Evolutionary conservation across 2,888 invertebrate species (phyloP).

Genomic region (Adineta ricciae): DNA sequence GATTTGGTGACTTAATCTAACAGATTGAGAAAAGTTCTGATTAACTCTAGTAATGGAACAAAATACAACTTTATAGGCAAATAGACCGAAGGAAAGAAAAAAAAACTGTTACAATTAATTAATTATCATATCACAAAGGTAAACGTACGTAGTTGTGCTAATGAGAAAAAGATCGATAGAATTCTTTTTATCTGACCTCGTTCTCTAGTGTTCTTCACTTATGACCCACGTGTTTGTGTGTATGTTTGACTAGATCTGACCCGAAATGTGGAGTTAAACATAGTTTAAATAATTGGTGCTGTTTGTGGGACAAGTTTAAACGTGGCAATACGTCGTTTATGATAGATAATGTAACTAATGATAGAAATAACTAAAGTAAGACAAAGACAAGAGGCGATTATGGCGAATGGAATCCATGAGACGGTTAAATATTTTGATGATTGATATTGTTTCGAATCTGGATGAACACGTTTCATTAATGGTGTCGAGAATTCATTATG

Average conservation of each 20-base stretch:
- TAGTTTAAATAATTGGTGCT: not conserved
- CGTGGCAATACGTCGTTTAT: not conserved
- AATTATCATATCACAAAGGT: slow-evolving; percentile 2
- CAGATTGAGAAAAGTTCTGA: not conserved
- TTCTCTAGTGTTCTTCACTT: not conserved
- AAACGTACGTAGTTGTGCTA: not conserved
- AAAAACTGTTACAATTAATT: not conserved
- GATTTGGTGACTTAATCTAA: not conserved
- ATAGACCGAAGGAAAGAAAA: not conserved
- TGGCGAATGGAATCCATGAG: not conserved
- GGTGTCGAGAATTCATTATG: not conserved
- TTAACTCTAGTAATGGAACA: not conserved
- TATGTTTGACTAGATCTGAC: not conserved
- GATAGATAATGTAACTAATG: not conserved
- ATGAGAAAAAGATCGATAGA: not conserved
- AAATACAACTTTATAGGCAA: not conserved
- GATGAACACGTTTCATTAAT: not conserved
- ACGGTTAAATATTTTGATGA: not conserved
- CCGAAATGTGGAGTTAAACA: not conserved
- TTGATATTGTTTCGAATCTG: not conserved
- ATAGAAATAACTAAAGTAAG: not conserved
- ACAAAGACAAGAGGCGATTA: not conserved
- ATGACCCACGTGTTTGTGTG: not conserved
- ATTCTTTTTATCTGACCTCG: not conserved
- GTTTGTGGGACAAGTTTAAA: slow-evolving; percentile 2